Evolutionary conservation across 1,140 invertebrate genomes (phyloP), one percentile per base, ranked within the genome.

Genomic region (Drosophila murphyi): DNA sequence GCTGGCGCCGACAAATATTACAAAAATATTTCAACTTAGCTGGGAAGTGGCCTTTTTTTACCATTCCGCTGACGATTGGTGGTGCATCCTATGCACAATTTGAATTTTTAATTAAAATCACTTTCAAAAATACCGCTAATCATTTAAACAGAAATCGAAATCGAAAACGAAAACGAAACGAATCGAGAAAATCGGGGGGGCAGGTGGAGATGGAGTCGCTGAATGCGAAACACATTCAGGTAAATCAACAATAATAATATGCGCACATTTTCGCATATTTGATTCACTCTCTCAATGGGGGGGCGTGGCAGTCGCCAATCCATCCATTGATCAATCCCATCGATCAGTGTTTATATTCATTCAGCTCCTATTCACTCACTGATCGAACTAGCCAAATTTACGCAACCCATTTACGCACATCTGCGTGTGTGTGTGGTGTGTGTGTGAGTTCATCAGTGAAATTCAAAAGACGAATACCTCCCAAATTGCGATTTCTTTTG

Each of bases 81-180:
- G 55, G 31, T 67, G 74, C 81, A 80, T 77, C 78, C 48, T 65
- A 78, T 81, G 64, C 81, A 50, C 62, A 81, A 71, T 72, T 64
- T 63, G 70, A 64, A 34, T 69, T 88, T 81, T 87, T 87, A 87
- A 87, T 87, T 88, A 87, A 88, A 87, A 88, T 82, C 80, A 88
- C 82, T 87, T 87, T 87, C 82, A 87, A 88, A 87, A 88, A 88
- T 87, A 83, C 83, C 82, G 82, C 82, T 87, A 88, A 87, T 83
- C 80, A 88, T 82, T 87, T 54, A 72, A 85, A 80, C 65, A 45
- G n/a, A 60, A 51, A 57, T 28, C 34, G 10, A 64, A 45, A 55
- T 74, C 54, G 34, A 65, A 50, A 56, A 65, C 63, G 55, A 32
- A 31, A 3, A 28, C 5, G 34, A n/a, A 32, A 54, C 39, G 39